Evolutionary conservation across 2,888 invertebrate species (phyloP).

Genomic region (Yponomeuta plumbellus): DNA sequence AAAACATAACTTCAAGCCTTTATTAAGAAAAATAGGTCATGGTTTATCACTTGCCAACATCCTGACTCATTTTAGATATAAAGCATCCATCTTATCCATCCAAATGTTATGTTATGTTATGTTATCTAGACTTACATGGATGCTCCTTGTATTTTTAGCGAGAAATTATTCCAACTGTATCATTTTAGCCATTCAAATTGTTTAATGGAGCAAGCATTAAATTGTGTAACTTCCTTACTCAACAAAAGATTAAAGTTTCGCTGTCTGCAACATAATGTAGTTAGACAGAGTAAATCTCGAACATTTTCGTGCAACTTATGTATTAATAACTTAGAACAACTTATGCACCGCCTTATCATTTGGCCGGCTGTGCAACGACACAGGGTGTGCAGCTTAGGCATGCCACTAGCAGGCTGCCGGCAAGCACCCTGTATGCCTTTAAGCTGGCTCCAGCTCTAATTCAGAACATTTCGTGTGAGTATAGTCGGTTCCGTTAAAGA

Average conservation of each 20-base stretch:
- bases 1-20: too few relatives aligned
- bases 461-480: background rate
- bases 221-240: background rate
- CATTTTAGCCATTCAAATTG: too few relatives aligned
- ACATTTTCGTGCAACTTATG: conserved; percentile 1
- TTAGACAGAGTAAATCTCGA: background rate
- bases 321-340: too few relatives aligned
- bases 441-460: background rate
- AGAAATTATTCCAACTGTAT: too few relatives aligned
- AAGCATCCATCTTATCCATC: too few relatives aligned
- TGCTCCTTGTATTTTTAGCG: too few relatives aligned
- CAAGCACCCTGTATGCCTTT: background rate
- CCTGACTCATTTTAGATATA: too few relatives aligned
- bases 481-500: background rate
- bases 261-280: background rate
- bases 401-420: background rate
- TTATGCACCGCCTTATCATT: background rate
- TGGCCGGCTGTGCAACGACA: background rate
- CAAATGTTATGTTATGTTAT: too few relatives aligned
- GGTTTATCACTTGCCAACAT: too few relatives aligned
- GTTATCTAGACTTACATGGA: too few relatives aligned
- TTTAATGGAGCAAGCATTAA: too few relatives aligned
- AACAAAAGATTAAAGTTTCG: background rate
- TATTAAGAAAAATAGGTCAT: too few relatives aligned
- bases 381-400: background rate